A percentile compares a stretch with the other conserved stretches of the same genome.
Conservation (phyloP, 2,797 vertebrate species). For the Pelobates cultripes region DNA sequence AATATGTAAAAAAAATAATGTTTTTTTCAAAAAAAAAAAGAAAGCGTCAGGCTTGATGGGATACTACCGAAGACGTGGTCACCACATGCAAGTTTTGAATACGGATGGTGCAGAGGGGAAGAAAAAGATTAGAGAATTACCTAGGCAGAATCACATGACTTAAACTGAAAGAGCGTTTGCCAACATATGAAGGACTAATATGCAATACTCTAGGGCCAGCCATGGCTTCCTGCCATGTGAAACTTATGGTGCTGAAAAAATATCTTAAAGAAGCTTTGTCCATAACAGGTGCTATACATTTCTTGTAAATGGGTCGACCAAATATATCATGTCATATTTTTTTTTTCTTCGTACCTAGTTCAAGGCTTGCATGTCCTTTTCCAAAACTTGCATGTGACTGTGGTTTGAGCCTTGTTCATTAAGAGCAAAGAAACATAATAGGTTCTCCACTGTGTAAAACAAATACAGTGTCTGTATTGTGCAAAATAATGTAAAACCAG, state of each 20-base stretch:
- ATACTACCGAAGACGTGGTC: constrained; percentile 81
- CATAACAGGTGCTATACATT: constrained; percentile 81
- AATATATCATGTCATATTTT: constrained; percentile 91
- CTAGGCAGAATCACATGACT: constrained; percentile 86
- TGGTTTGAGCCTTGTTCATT: constrained; percentile 80
- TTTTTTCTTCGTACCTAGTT: constrained; percentile 96
- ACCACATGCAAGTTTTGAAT: constrained; percentile 98
- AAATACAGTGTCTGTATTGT: constrained; percentile 85
- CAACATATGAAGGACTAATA: constrained; percentile 77
- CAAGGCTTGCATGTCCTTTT: constrained; percentile 92
- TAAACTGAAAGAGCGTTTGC: constrained; percentile 73
- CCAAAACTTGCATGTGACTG: constrained; percentile 98
- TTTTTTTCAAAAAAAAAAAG: constrained; percentile 57
- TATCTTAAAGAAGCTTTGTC: constrained; percentile 79
- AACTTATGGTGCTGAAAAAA: constrained; percentile 87
- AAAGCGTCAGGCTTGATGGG: constrained; percentile 66
- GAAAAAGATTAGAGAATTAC: constrained; percentile 61
- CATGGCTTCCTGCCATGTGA: constrained; percentile 73
- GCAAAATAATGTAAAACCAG: constrained; percentile 85
- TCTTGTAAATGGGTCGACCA: constrained; percentile 85
- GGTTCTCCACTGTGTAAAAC: constrained; percentile 60
- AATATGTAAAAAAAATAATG: constrained; percentile 40
- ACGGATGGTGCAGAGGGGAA: constrained; percentile 79
- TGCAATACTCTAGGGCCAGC: constrained; percentile 74
- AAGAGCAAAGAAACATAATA: constrained; percentile 67